Base-by-base conservation (phyloP, 2,113 vertebrate genomes). In the Zosterops hypoxanthus region DNA sequence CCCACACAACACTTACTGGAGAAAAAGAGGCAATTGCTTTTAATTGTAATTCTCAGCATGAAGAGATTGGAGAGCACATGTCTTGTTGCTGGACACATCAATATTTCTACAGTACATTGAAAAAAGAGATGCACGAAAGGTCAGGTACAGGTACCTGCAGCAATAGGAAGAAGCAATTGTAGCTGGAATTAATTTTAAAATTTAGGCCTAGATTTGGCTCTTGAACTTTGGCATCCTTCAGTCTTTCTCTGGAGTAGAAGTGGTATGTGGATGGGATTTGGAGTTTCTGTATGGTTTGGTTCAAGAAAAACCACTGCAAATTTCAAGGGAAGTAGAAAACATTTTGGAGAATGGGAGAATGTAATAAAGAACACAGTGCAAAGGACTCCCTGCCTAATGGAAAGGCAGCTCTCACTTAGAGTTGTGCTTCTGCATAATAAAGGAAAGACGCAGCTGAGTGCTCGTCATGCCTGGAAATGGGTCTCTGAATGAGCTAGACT, bases 1-100 rank as follows among this genome's bases (percentile, higher is more conserved):
- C 78, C 92, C 94, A 92, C 90, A 91, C 60, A 65, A 55, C 65
- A 24, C 70, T 82, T 90, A 87, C 47, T 31, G 41, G 65, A 93
- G 79, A 81, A 93, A 82, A 88, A 84, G 61, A 94, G 19, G 52
- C 47, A 95, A 70, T 96, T 94, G 73, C 85, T 86, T 96, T 92
- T 85, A 95, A 78, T 52, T 89, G 66, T 68, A 88, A 44, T 23
- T 81, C 72, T 95, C 85, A 61, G 33, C 33, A 46, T 42, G 53
- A 96, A 65, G n/a, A 85, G 25, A 55, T 63, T 90, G 36, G 47
- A 77, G 64, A 82, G 44, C 70, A 86, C 21, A 9, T 12, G n/a
- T 84, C 64, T 86, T 22, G 2, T 33, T 91, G 14, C 57, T 75
- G 39, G 61, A 29, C 47, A 82, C 91, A 94, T 93, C 95, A 91